Evolutionary conservation across 2,888 invertebrate species (phyloP), one percentile per base, ranked within the genome.

Genomic region (Acleris emargana): DNA sequence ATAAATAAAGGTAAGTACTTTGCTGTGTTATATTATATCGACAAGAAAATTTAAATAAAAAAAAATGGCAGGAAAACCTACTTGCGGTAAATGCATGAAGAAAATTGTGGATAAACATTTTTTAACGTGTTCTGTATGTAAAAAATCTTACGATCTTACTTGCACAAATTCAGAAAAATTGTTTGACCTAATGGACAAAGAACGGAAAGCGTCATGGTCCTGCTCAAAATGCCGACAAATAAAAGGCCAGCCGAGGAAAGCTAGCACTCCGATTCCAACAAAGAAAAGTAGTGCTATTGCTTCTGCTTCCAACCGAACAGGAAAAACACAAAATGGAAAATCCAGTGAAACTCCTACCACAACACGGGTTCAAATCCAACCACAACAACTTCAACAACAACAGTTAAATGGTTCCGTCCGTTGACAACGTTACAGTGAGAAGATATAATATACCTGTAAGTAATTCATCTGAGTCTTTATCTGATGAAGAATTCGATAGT

Each of bases 81-180:
- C 32, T 11, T 32, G 32, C 32, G 9, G 9, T 11, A 11, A 11
- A 32, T 32, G 32, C 11, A 32, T 11, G 11, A 32, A 32, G 11
- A 32, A 32, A 11, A 32, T 32, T 32, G 9, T 32, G 11, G 32
- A 32, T 2, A 32, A 32, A 11, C 32, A 32, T 32, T 32, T 32
- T 32, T 32, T 32, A 11, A 32, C 32, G 9, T 32, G 32, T 32
- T 32, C 32, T 11, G 11, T 9, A 11, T 32, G 32, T 32, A 32
- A 32, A 11, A 9, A 32, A 9, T 32, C 32, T 32, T 32, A 32
- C 32, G 32, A 32, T 11, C 3, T 32, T 11, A 32, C 11, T 51
- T 51, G 49, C 49, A 50, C 49, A 3, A 20, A 50, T 50, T 20
- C 22, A 22, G 49, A 50, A 13, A 49, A 49, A 49, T 9, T 49